phyloP scores from a whole-genome alignment of 2,113 vertebrate genomes.

The Boulengeromyrus knoepffleri region DNA sequence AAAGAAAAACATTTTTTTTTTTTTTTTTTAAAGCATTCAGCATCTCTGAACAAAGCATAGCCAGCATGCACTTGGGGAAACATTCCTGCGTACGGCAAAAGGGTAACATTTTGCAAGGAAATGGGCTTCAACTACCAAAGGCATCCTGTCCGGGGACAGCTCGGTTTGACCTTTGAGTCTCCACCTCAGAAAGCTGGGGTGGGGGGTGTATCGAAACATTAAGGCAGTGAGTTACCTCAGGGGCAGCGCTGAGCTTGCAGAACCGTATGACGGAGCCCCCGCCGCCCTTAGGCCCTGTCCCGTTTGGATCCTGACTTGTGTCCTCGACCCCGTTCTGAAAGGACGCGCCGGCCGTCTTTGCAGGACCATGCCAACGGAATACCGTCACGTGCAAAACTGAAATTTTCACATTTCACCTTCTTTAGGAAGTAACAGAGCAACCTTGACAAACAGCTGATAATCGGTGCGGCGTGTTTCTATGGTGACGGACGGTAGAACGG shows the following conservation, averaged over 20 bases:
- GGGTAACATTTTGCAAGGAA: neutral
- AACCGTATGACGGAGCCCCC: neutral
- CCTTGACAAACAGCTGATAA: neutral
- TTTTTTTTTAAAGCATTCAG: neutral
- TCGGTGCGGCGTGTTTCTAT: neutral
- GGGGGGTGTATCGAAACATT: neutral
- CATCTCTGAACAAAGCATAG: neutral
- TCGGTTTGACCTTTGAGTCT: neutral
- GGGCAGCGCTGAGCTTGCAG: neutral
- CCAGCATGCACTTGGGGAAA: neutral
- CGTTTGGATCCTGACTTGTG: neutral
- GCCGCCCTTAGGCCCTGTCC: neutral
- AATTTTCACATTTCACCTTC: neutral
- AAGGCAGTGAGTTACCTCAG: slow-evolving; percentile 6
- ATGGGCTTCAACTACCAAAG: neutral
- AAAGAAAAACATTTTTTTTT: neutral
- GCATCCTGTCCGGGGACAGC: neutral
- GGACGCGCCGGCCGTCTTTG: neutral
- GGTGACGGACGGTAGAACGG: neutral
- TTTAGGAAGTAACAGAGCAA: neutral
- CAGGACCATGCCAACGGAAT: neutral
- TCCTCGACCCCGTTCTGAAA: neutral
- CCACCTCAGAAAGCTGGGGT: neutral
- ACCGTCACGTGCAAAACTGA: neutral
- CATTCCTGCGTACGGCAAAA: neutral